Percentiles rank a stretch among this genome's conserved stretches.
phyloP scores from a whole-genome alignment of 1,140 invertebrate species.

The Drosophila lowei region DNA sequence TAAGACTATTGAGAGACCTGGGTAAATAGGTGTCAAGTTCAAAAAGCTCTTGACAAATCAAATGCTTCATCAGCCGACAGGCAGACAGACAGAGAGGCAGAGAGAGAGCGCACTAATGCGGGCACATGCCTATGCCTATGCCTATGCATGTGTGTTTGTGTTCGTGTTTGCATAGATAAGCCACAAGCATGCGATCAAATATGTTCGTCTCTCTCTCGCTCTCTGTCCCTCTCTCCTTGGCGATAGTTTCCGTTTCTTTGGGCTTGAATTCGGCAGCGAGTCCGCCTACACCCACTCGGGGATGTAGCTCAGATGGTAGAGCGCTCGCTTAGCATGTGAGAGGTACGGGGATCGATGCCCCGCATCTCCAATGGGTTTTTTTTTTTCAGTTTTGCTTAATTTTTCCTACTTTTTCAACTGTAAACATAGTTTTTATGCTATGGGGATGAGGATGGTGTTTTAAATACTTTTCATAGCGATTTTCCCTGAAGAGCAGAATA shows the following conservation, averaged over 20 bases:
- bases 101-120: not conserved
- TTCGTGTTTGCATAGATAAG: slow-evolving; percentile 25
- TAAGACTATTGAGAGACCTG: not conserved
- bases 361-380: slow-evolving; percentile 84
- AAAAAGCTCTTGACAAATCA: slow-evolving; percentile 10
- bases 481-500: no score
- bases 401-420: not conserved
- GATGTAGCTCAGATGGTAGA: slow-evolving; percentile 92
- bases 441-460: no score
- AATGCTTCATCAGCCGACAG: slow-evolving; percentile 27
- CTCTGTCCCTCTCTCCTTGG: not conserved
- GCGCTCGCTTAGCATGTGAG: slow-evolving; percentile 93
- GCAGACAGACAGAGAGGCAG: not conserved
- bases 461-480: no score
- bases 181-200: slow-evolving; percentile 5
- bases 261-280: not conserved
- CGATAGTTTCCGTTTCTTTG: slow-evolving; percentile 23
- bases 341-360: slow-evolving; percentile 92
- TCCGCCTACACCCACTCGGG: slow-evolving; percentile 29
- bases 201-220: slow-evolving; percentile 4
- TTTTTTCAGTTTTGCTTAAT: not conserved
- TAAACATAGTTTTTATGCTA: no score
- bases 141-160: no score
- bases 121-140: no score
- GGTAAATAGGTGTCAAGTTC: slow-evolving; percentile 48